Base-by-base conservation (phyloP, 2,797 vertebrate species). In the Prunella strophiata region DNA sequence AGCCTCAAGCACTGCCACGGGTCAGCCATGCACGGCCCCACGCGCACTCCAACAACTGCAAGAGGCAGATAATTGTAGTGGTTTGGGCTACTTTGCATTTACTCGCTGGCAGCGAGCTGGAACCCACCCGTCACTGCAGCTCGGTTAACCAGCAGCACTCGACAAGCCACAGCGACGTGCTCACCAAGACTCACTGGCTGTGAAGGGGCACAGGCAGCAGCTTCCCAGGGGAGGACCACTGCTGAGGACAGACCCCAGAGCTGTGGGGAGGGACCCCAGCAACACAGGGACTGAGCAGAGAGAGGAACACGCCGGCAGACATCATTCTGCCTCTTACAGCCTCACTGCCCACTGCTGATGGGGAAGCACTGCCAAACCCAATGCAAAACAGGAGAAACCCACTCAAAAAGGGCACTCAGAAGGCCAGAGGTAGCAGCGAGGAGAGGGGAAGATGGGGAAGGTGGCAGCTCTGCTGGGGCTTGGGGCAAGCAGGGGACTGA, bases 11-110 rank as follows among this genome's bases (percentile, higher is more conserved):
- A 2, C 9, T 42, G 85, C 75, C 85, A 27, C 0, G 8, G 95
- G 79, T 58, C 91, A 80, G 91, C 71, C 5, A 5, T 1, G 51
- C 77, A 66, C 4, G 2, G 67, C 91, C 85, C 32, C 63, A 9
- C 0, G 1, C 2, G 0, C 65, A 0, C 51, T 73, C 59, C 30
- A 70, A 77, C 88, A 52, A 91, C 77, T 75, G 83, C 90, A 61
- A 20, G n/a, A 94, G 83, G 59, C 85, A 86, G 93, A 91, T 94
- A 96, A 95, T 94, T 88, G 92, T 90, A 18, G 95, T 92, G 95
- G 95, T 95, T 94, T 84, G 62, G 72, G 83, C 85, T 95, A 84
- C 93, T 96, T 93, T 93, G 92, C 93, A 91, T 93, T 88, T 58
- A 78, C 70, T 93, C 22, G 19, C 86, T 90, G 92, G 92, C 96